Conservation (phyloP, 2,888 invertebrate species). For the Scrobipalpa costella region DNA sequence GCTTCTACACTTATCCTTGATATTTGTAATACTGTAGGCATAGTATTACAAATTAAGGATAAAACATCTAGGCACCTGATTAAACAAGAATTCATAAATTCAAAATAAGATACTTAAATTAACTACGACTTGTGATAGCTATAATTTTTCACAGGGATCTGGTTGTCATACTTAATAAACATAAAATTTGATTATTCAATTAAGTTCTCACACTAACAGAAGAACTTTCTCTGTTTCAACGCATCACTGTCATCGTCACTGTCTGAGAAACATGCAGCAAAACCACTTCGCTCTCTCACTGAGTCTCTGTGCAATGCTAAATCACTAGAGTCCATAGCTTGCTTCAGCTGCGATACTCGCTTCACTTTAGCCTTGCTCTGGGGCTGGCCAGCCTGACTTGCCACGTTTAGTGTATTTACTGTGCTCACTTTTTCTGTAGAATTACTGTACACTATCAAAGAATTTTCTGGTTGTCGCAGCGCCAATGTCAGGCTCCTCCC, state of each 20-base stretch:
- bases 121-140: neutral
- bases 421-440: slow-evolving; percentile 61
- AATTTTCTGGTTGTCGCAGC: slow-evolving; percentile 53
- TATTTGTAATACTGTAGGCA: neutral
- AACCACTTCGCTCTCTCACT: slow-evolving; percentile 65
- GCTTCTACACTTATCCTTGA: neutral
- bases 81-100: neutral
- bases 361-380: slow-evolving; percentile 40
- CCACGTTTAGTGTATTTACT: slow-evolving; percentile 60
- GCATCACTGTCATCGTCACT: slow-evolving; percentile 71
- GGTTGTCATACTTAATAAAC: neutral
- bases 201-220: slow-evolving; percentile 46
- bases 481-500: slow-evolving; percentile 55
- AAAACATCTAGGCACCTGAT: slow-evolving; percentile 1
- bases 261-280: slow-evolving; percentile 70
- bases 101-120: neutral
- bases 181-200: slow-evolving; percentile 1
- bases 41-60: neutral
- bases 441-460: slow-evolving; percentile 59
- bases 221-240: slow-evolving; percentile 60
- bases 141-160: neutral
- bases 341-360: slow-evolving; percentile 43
- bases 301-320: slow-evolving; percentile 51
- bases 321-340: slow-evolving; percentile 45
- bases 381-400: slow-evolving; percentile 33